These are phyloP conservation scores for Cydia splendana DNA, from an alignment of 1,140 invertebrate species.

Conservation along the genomic window DNA sequence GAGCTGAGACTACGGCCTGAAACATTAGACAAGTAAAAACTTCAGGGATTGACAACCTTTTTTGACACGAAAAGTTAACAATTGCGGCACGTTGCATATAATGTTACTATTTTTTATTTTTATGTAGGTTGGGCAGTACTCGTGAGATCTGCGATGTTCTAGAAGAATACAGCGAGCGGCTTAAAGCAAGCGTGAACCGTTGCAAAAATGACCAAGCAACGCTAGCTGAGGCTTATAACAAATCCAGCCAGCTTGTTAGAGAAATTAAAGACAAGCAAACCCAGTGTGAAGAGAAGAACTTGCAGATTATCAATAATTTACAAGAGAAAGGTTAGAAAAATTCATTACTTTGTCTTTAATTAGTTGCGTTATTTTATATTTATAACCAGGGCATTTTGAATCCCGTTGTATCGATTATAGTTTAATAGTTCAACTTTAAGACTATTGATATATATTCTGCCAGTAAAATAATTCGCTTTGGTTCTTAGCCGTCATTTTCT, in stretches of 20 bases:
- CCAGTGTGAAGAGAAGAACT: constrained; percentile 40
- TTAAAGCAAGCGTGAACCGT: constrained; percentile 52
- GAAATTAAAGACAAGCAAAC: constrained; percentile 44
- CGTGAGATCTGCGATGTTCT: constrained; percentile 63
- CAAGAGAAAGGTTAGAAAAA: constrained; percentile 49
- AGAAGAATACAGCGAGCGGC: constrained; percentile 53
- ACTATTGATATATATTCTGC: too few species aligned
- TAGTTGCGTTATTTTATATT: too few species aligned
- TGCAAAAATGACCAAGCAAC: constrained; percentile 53
- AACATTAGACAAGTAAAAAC: constrained; percentile 59
- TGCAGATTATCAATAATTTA: constrained; percentile 38
- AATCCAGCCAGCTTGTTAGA: constrained; percentile 45
- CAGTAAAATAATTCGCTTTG: too few species aligned
- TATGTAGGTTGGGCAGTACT: constrained; percentile 52
- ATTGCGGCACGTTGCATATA: not conserved
- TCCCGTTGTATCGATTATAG: too few species aligned
- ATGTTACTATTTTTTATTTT: not conserved
- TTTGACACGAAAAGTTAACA: not conserved
- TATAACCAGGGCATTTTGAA: too few species aligned
- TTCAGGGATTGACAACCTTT: constrained; percentile 11
- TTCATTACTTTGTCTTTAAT: too few species aligned
- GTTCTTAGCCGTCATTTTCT: too few species aligned
- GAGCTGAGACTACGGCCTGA: constrained; percentile 62
- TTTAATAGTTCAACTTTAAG: too few species aligned
- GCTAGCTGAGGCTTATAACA: constrained; percentile 51